Base-by-base conservation (phyloP, 2,888 invertebrate genomes). In the Dugesia japonica region DNA sequence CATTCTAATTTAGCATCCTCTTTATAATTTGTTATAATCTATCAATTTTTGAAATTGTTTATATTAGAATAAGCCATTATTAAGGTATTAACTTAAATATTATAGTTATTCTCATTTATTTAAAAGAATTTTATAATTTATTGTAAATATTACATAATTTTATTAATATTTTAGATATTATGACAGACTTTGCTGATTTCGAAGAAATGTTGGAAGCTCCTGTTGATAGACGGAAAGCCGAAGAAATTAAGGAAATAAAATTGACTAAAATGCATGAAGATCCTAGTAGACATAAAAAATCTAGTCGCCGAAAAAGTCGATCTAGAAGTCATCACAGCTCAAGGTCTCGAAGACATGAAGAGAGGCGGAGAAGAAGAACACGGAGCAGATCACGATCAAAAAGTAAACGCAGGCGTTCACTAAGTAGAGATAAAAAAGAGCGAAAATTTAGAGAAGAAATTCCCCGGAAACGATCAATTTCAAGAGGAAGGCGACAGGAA, bases 121-220 rank as follows among this genome's bases (percentile, higher is more conserved):
- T 31, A 7, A 31, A 31, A 7, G 31, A 31, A 31, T 13, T 31
- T 31, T 7, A 7, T 7, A 7, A 31, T 31, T 31, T 13, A 31
- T 31, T 31, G 31, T 13, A 31, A 7, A 31, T 7, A 31, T 31
- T 4, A 4, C 4, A 31, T 31, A 31, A 31, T 31, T 31, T 7
- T 31, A 7, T 31, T 31, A 7, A 13, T 31, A 31, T 31, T 31
- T 31, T 31, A 31, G 31, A 31, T 56, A 56, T 9, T 20, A 56
- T 56, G 56, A 56, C 56, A 4, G 56, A 56, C 17, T 56, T 56
- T 23, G 56, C 4, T 4, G 56, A 56, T 13, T 56, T 56, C n/a
- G 56, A 56, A n/a, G 56, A 56, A n/a, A 56, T 56, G 56, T 23
- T 56, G 7, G 56, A 56, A 56, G 56, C 56, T 20, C 56, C 56